Evolutionary conservation across 2,888 invertebrate genomes (phyloP).

Genomic region (Augiades crinisus): DNA sequence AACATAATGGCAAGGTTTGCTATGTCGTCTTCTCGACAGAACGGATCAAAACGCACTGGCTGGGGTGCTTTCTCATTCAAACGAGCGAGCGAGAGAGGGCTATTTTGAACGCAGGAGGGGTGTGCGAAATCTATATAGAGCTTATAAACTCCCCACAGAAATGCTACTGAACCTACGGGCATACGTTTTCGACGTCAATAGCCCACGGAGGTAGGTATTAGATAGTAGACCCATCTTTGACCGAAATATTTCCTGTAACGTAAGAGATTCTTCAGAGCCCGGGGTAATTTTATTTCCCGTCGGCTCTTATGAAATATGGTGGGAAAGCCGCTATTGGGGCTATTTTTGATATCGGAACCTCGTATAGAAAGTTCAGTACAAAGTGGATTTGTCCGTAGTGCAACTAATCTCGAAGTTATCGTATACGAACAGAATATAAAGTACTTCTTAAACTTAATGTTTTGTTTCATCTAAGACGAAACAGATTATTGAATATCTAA

Average conservation of each 20-base stretch:
- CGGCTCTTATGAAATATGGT: conserved; percentile 14
- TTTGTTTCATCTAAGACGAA: no score
- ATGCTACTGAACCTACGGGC: conserved; percentile 43
- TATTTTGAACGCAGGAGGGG: conserved; percentile 35
- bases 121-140: conserved; percentile 49
- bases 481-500: no score
- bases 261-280: conserved; percentile 6
- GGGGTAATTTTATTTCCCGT: conserved; percentile 18
- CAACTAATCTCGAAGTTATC: no score
- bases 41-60: conserved; percentile 58
- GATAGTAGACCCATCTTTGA: conserved; percentile 4
- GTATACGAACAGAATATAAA: no score
- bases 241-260: conserved; percentile 13
- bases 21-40: conserved; percentile 41
- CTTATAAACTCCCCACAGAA: conserved; percentile 44
- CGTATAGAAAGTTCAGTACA: no score
- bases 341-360: conserved; percentile 9
- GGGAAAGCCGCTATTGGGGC: not conserved
- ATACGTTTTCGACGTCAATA: conserved; percentile 42
- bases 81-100: conserved; percentile 33
- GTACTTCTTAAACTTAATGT: no score
- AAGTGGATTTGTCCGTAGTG: no score
- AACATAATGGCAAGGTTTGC: conserved; percentile 23
- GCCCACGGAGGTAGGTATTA: conserved; percentile 26
- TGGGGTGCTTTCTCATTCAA: conserved; percentile 38